A percentile compares a stretch with the other conserved stretches of the same genome.
Conservation (phyloP, 2,113 vertebrate genomes). For the Geothlypis trichas region DNA sequence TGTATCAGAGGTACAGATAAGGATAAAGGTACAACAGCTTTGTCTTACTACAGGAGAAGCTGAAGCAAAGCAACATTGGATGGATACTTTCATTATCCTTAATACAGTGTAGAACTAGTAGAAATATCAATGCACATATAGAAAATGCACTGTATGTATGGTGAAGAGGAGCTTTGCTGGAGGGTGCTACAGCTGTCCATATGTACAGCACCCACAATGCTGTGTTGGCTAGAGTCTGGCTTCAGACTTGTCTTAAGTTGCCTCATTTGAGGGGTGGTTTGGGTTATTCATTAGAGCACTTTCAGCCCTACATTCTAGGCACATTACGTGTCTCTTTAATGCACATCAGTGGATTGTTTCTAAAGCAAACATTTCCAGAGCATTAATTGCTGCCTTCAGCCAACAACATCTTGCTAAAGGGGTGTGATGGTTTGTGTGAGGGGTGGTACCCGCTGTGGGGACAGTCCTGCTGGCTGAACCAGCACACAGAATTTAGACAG, state of each 20-base stretch:
- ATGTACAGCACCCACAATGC: background rate
- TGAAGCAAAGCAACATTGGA: background rate
- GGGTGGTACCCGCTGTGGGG: background rate
- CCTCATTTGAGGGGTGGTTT: background rate
- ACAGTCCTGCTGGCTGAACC: background rate
- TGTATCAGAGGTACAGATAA: background rate
- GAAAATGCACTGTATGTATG: background rate
- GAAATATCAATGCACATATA: background rate
- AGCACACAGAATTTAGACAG: background rate
- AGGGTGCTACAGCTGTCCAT: rapidly evolving
- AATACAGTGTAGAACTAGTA: background rate
- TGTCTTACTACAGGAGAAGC: background rate
- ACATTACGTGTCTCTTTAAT: rapidly evolving
- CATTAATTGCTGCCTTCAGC: background rate
- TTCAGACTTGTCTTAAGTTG: background rate
- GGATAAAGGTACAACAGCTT: background rate
- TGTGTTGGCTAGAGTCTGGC: background rate
- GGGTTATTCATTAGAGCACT: background rate
- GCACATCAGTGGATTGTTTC: background rate
- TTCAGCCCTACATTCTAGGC: background rate
- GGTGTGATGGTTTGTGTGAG: background rate
- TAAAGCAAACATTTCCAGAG: background rate
- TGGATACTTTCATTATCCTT: background rate
- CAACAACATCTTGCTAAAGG: background rate
- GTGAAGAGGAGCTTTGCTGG: background rate